Evolutionary conservation across 1,140 invertebrate genomes (phyloP).

Genomic region (Rhagoletis zephyria): DNA sequence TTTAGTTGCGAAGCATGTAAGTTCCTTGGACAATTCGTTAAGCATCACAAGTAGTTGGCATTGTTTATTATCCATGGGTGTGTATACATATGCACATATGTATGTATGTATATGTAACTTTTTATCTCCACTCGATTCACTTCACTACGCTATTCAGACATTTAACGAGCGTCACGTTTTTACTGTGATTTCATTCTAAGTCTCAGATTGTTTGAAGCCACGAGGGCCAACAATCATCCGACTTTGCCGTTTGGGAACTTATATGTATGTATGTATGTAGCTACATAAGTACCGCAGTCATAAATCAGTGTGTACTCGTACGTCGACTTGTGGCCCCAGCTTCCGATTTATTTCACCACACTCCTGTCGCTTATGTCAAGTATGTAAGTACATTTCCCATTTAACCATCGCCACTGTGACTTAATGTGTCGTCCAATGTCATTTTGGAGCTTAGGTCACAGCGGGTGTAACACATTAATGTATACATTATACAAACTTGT

Average conservation of each 20-base stretch:
- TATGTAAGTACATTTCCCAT: constrained; percentile 8
- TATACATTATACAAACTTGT: background rate
- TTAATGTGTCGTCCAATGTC: background rate
- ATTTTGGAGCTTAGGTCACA: background rate
- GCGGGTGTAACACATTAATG: background rate
- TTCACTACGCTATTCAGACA: background rate
- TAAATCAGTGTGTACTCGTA: constrained; percentile 22
- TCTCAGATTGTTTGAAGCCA: background rate
- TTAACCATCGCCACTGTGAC: constrained; percentile 22
- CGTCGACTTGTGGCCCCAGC: background rate
- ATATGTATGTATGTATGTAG: background rate
- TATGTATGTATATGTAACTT: background rate
- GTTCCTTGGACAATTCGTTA: background rate
- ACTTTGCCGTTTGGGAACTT: background rate
- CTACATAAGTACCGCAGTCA: background rate
- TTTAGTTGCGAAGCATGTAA: background rate
- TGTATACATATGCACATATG: background rate
- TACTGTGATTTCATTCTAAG: constrained; percentile 9
- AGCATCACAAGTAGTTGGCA: background rate
- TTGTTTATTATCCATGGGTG: background rate
- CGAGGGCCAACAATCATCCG: background rate
- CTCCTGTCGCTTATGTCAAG: constrained; percentile 11
- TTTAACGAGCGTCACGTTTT: constrained; percentile 40
- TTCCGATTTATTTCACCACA: background rate
- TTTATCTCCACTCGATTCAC: background rate